A percentile compares a stretch with the other conserved stretches of the same genome.
Evolutionary conservation across 2,888 invertebrate genomes (phyloP).

Genomic region (Nemotelus pantherinus): DNA sequence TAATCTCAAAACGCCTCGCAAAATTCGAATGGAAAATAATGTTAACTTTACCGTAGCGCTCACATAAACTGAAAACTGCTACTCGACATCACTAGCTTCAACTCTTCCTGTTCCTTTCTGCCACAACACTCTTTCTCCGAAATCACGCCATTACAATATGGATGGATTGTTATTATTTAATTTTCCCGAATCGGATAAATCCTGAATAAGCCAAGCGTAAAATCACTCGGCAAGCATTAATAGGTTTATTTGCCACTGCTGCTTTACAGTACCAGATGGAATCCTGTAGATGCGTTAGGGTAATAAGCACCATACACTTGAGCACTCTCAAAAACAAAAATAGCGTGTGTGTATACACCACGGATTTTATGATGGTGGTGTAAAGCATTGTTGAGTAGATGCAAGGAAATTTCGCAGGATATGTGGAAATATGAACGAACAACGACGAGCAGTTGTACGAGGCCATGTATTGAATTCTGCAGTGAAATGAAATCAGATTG

Average conservation of each 20-base stretch:
- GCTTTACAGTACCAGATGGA: not conserved
- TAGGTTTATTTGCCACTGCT: not conserved
- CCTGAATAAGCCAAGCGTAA: conserved; percentile 5
- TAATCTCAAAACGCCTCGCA: no score
- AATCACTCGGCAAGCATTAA: conserved; percentile 2
- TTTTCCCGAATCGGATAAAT: conserved; percentile 35
- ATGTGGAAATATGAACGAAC: no score
- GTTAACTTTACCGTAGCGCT: no score
- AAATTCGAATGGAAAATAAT: no score
- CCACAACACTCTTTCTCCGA: no score
- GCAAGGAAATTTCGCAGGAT: no score
- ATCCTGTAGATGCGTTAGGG: not conserved
- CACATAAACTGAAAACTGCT: not conserved
- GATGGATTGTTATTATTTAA: conserved; percentile 42
- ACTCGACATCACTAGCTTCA: not conserved
- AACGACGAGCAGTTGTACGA: no score
- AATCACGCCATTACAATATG: not conserved
- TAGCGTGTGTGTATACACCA: not conserved
- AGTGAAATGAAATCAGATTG: no score
- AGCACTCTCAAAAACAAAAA: not conserved
- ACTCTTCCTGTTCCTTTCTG: no score
- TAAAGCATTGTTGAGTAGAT: not conserved
- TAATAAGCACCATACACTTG: not conserved
- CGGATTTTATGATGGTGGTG: not conserved
- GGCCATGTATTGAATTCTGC: no score